Conservation (phyloP, 2,888 invertebrate species). For the Trissoscelio sp. region DNA sequence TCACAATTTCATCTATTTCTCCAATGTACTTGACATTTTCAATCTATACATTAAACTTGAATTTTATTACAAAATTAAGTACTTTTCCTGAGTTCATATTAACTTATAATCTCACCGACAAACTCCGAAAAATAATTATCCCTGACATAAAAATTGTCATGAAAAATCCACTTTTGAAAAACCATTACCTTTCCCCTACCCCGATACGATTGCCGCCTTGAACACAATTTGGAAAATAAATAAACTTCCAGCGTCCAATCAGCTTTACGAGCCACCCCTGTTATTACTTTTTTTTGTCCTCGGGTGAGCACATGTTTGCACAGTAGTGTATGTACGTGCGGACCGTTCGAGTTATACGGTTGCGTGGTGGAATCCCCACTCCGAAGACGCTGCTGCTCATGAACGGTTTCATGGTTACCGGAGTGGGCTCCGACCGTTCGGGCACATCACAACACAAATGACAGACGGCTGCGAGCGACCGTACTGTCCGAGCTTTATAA, state of each 20-base stretch:
- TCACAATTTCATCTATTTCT: too few species aligned
- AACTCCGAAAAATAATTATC: not conserved
- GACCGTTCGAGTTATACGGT: conserved; percentile 38
- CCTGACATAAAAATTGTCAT: not conserved
- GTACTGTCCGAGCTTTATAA: conserved; percentile 27
- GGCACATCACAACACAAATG: conserved; percentile 62
- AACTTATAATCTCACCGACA: not conserved
- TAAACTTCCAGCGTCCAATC: conserved; percentile 27
- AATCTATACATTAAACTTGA: too few species aligned
- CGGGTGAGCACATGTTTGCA: conserved; percentile 37
- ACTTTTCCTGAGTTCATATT: too few species aligned
- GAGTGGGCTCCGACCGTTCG: conserved; percentile 63
- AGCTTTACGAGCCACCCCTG: conserved; percentile 21
- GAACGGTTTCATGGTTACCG: conserved; percentile 67
- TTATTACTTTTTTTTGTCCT: conserved; percentile 28
- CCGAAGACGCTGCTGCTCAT: conserved; percentile 35
- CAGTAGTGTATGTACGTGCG: conserved; percentile 36
- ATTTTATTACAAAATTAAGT: too few species aligned
- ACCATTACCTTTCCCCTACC: not conserved
- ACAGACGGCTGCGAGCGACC: conserved; percentile 48
- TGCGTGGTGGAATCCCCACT: conserved; percentile 52
- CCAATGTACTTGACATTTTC: too few species aligned
- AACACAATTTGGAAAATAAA: conserved; percentile 35
- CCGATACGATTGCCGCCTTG: not conserved
- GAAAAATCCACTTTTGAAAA: conserved; percentile 2